These are phyloP conservation scores for Eugnorisma glareosa DNA, from an alignment of 2,888 invertebrate species.

Conservation along the genomic window DNA sequence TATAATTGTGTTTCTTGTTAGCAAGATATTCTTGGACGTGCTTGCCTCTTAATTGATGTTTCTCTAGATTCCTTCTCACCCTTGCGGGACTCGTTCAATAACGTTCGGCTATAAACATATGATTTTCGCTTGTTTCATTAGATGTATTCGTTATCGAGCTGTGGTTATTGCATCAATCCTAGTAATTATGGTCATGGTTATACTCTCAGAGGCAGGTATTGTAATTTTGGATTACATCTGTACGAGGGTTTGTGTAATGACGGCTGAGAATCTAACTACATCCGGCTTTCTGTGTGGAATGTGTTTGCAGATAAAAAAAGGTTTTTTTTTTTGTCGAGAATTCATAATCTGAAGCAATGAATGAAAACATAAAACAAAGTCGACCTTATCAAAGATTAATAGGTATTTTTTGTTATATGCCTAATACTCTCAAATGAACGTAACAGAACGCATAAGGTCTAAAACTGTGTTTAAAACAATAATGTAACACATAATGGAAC, in stretches of 20 bases:
- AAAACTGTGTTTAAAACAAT: constrained; percentile 31
- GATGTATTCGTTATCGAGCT: constrained; percentile 67
- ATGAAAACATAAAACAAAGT: background rate
- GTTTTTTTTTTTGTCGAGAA: background rate
- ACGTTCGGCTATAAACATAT: constrained; percentile 59
- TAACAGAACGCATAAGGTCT: constrained; percentile 6
- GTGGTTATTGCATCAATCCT: constrained; percentile 68
- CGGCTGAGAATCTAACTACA: constrained; percentile 14
- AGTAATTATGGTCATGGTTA: constrained; percentile 71
- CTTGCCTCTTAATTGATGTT: constrained; percentile 61
- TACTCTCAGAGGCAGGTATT: constrained; percentile 39
- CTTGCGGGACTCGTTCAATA: constrained; percentile 52
- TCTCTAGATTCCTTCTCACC: constrained; percentile 44
- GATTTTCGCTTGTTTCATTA: constrained; percentile 63
- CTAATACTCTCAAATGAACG: constrained; percentile 9
- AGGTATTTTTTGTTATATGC: constrained; percentile 3
- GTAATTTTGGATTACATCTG: constrained; percentile 62
- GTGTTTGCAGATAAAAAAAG: background rate
- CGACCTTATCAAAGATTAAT: constrained; percentile 26
- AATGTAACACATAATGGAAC: constrained; percentile 41
- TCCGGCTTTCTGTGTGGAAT: constrained; percentile 10
- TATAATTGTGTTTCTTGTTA: constrained; percentile 59
- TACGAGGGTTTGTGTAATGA: constrained; percentile 47
- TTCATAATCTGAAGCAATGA: constrained; percentile 1
- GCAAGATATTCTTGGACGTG: constrained; percentile 53